Evolutionary conservation across 2,888 invertebrate species (phyloP), one percentile per base, ranked within the genome.

Genomic region (Drosophila atripex): DNA sequence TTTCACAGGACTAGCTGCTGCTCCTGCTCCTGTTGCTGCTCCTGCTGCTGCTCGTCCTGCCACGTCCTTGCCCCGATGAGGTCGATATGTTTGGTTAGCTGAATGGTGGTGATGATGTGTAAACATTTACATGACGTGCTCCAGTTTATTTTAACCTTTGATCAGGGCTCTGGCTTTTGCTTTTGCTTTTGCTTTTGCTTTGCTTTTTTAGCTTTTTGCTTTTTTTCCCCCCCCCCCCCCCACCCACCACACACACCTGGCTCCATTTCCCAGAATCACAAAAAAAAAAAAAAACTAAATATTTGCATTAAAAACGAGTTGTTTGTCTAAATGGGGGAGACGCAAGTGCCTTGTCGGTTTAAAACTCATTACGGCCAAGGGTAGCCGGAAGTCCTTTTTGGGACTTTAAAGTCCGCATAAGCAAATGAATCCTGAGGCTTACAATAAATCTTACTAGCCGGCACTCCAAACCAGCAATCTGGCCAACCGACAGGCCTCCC

Each of bases 41-140:
- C 60, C 9, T n/a, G n/a, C n/a, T 35, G 49, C 53, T 57, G 72
- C 59, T 70, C 60, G n/a, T n/a, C n/a, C 9, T 39, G 39, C 71
- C 70, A 70, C 72, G 72, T 70, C 57, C 47, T 65, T 63, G 72
- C 56, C 66, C 60, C 88, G 80, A 84, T 86, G 88, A 84, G 85
- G 86, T 85, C 85, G 85, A 85, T 85, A 88, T 88, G 88, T 88
- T 88, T 88, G 85, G 86, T 85, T 86, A 88, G 84, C 85, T 86
- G 85, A 85, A 85, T 88, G 85, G 80, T 88, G 85, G 85, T 85
- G 85, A 85, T 85, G 85, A 85, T 85, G 85, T 85, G 85, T 86
- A 85, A 85, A 85, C 88, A 85, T 85, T 85, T 88, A 88, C 85
- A 85, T 85, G 85, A 88, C 85, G 85, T 85, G 85, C 86, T 79